Evolutionary conservation across 2,888 invertebrate species (phyloP), one percentile per base, ranked within the genome.

Genomic region (Athalia circularis): DNA sequence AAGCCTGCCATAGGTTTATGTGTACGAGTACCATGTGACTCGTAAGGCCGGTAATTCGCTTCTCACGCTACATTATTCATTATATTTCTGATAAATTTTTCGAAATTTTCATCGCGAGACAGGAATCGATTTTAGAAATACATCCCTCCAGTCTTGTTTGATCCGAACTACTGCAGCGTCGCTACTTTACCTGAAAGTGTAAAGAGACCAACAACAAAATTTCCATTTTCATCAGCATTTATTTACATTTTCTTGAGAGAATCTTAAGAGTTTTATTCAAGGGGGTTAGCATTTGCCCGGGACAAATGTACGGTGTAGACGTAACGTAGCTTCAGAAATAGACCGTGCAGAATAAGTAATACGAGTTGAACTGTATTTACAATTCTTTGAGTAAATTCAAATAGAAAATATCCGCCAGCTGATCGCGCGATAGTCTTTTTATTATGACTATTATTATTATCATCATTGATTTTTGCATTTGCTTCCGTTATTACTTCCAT

Each of bases 361-460:
- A 4, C n/a, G 5, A 11, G 11, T 9, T 54, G 7, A 54, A 54
- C 54, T n/a, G 6, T n/a, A 7, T 4, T 54, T 9, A 54, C 7
- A 54, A 11, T n/a, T 4, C 54, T 9, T 9, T 54, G 54, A 54
- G 68, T 54, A 50, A 29, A 68, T 59, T 57, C 52, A 52, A 72
- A 72, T 72, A 59, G 72, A 72, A 72, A 72, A 59, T 72, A 72
- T 72, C 59, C 72, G n/a, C 59, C 13, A 47, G 57, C 8, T 72
- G 59, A 72, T 59, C 59, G n/a, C 59, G 43, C 6, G 59, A 47
- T 72, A 29, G 8, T 72, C 13, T 59, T 59, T 59, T 29, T 59
- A 7, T 45, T 52, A 29, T 29, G 0, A 29, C 29, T 29, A 2
- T 29, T 29, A 29, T 29, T 29, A 29, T 29, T 29, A 2, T 29